A percentile compares a stretch with the other conserved stretches of the same genome.
These are phyloP conservation scores for Pollenia griseotomentosa DNA, from an alignment of 2,888 invertebrate genomes.

Conservation along the genomic window DNA sequence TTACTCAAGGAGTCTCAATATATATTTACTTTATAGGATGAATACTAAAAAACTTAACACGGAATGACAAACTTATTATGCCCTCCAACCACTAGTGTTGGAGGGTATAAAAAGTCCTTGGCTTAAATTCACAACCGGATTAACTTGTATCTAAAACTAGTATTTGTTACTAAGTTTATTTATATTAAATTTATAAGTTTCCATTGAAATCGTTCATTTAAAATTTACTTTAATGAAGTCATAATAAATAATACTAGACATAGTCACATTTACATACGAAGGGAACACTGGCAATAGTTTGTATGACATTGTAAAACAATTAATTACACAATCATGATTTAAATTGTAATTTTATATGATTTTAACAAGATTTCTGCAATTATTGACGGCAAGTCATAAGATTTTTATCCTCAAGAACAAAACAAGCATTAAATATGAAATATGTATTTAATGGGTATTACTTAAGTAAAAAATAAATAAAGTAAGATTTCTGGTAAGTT, in stretches of 20 bases:
- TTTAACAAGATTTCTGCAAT: conserved; percentile 45
- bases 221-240: background rate
- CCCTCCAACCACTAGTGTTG: too few relatives aligned
- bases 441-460: background rate
- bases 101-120: too few relatives aligned
- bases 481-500: conserved; percentile 9
- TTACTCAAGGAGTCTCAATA: too few relatives aligned
- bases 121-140: too few relatives aligned
- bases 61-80: too few relatives aligned
- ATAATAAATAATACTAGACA: conserved; percentile 27
- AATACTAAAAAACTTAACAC: too few relatives aligned
- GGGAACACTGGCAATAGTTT: background rate
- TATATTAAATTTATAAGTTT: too few relatives aligned
- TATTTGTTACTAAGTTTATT: too few relatives aligned
- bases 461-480: background rate
- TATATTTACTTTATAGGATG: too few relatives aligned
- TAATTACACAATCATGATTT: conserved; percentile 48
- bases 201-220: too few relatives aligned
- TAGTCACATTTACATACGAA: background rate
- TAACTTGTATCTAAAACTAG: too few relatives aligned
- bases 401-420: conserved; percentile 41
- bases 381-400: conserved; percentile 36
- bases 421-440: conserved; percentile 37
- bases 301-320: conserved; percentile 33
- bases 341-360: background rate